Base-by-base conservation (phyloP, 2,113 vertebrate genomes). In the Zosterops hypoxanthus region DNA sequence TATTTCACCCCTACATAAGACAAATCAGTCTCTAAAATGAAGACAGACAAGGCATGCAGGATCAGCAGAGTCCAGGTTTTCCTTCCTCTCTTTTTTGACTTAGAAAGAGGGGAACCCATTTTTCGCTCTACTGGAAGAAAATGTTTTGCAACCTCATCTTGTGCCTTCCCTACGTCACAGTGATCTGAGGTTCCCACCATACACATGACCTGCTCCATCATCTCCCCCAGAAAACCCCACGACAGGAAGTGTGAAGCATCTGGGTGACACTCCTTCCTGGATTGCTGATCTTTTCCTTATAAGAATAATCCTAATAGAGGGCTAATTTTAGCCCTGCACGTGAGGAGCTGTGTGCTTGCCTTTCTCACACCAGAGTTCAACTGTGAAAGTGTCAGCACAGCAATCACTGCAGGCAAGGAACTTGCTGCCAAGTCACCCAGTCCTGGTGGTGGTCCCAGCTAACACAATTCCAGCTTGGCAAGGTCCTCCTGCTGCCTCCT, bases 131-230 rank as follows among this genome's bases (percentile, higher is more conserved):
- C 46, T 91, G 52, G 72, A 56, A 93, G 75, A 73, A 71, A 52
- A 68, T 5, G 59, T 97, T 89, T 96, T 93, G 95, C 94, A 97
- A 97, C 47, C 42, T 76, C 44, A 36, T 87, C 94, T 76, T 82
- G 77, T 95, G 92, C 75, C 73, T 64, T 12, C 21, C 28, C 70
- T n/a, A 82, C 57, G n/a, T 94, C 96, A 96, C 4, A 0, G 57
- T 64, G 14, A 4, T 5, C 50, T 44, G 55, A 81, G 61, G 63
- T 26, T 77, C 75, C 87, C 24, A 44, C 44, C 36, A 14, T 4
- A 39, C 89, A 36, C 56, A 88, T 77, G 92, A 94, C 10, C 64
- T 4, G 53, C 68, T 68, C 95, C 61, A 46, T 76, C 94, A 93
- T 3, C 46, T 44, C 57, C n/a, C 68, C 8, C 86, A 44, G 72